Base-by-base conservation (phyloP, 2,113 vertebrate species). In the Heterotis niloticus region DNA sequence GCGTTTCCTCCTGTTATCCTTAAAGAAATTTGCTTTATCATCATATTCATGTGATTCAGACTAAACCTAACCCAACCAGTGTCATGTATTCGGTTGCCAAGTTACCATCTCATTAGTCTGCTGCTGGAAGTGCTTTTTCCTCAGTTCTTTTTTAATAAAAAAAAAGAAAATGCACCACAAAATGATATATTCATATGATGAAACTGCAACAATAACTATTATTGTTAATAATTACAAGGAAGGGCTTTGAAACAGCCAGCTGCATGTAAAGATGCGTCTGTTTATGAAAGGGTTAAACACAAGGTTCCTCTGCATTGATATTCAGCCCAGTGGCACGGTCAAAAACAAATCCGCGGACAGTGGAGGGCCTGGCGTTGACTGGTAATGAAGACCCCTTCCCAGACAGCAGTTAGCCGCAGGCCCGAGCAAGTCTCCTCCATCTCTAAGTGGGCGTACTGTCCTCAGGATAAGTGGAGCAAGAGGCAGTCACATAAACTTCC, bases 321-420 rank as follows among this genome's bases (percentile, higher is more conserved):
- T 86, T 88, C 85, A 77, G 44, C 81, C 66, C 78, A 79, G 76
- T 57, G 78, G 54, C 75, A 57, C 78, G 72, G 81, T 79, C 83
- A 51, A 67, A 44, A 65, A 51, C 73, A 75, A 79, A 83, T 85
- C 83, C 29, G 65, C 75, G 82, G 79, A 77, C 80, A 83, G 67
- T 65, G 77, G 62, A 82, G 62, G 86, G 79, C 78, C 76, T 81
- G 77, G 34, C 77, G 86, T 85, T 83, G 82, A 88, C 85, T 86
- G 79, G 68, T 81, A 84, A 89, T 86, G 84, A 86, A 83, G 81
- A 85, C 51, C 57, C 78, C 10, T 76, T 75, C 78, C 67, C 79
- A 59, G 72, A 79, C 73, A 72, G 73, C 85, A 11, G 68, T 34
- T 18, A 34, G 68, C 11, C 29, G 17, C 16, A 70, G 28, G 16